These are phyloP conservation scores for Melikaiella ostensackeni DNA, from an alignment of 2,888 invertebrate genomes.

Conservation along the genomic window DNA sequence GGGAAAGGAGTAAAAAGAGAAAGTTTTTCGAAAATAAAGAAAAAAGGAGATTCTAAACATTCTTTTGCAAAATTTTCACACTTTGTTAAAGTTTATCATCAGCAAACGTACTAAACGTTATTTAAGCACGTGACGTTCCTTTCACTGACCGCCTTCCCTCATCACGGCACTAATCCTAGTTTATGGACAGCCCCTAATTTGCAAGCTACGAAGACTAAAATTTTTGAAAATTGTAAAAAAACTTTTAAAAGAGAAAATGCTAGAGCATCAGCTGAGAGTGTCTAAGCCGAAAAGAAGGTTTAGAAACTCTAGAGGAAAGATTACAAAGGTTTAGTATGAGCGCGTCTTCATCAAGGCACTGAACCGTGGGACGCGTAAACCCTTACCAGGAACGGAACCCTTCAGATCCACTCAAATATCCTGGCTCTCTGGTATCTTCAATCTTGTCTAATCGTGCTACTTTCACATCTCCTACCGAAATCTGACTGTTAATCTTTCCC, in stretches of 20 bases:
- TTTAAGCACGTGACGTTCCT: no score
- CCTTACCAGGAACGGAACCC: constrained; percentile 25
- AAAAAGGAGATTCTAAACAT: no score
- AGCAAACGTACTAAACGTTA: no score
- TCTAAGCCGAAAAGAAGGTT: background rate
- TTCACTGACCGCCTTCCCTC: no score
- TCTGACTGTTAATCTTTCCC: constrained; percentile 14
- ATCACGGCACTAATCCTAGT: no score
- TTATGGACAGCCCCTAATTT: no score
- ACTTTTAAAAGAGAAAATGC: background rate
- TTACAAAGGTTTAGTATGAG: constrained; percentile 36
- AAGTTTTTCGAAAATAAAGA: no score
- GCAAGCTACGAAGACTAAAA: background rate
- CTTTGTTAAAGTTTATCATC: no score
- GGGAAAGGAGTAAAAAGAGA: no score
- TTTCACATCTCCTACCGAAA: constrained; percentile 7
- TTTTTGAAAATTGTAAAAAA: background rate
- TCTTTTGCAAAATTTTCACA: no score
- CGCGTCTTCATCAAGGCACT: constrained; percentile 26
- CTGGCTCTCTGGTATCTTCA: constrained; percentile 34
- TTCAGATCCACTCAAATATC: constrained; percentile 29
- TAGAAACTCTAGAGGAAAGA: constrained; percentile 33
- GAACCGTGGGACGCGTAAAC: constrained; percentile 15
- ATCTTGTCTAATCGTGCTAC: constrained; percentile 36
- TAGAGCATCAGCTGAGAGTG: background rate